phyloP scores from a whole-genome alignment of 2,888 invertebrate species.

The Steinernema hermaphroditum region DNA sequence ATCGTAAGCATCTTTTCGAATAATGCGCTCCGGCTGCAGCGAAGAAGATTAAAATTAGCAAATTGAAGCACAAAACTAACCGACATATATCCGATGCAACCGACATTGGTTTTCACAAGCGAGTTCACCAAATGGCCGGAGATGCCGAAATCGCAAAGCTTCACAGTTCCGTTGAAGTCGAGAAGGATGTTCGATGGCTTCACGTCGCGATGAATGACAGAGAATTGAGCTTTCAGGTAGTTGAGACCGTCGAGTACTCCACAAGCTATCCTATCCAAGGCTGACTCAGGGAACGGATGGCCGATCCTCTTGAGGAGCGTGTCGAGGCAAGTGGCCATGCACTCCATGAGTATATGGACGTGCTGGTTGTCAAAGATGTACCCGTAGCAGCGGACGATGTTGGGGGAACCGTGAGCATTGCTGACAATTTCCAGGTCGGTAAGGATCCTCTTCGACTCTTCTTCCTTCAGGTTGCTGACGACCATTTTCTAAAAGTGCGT shows the following conservation, averaged over 20 bases:
- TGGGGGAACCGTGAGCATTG: constrained; percentile 93
- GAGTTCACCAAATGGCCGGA: constrained; percentile 96
- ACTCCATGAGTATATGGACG: constrained; percentile 99
- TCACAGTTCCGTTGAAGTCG: constrained; percentile 81
- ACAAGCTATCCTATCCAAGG: constrained; percentile 93
- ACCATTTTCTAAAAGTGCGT: background rate
- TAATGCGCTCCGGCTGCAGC: constrained; percentile 85
- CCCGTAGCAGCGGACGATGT: constrained; percentile 93
- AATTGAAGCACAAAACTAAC: constrained; percentile 72
- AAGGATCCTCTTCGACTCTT: constrained; percentile 94
- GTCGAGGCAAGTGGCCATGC: constrained; percentile 98
- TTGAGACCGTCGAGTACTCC: constrained; percentile 95
- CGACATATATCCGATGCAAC: constrained; percentile 98
- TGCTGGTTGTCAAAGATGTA: constrained; percentile 79
- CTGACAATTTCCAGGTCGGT: constrained; percentile 98
- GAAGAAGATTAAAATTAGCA: constrained; percentile 73
- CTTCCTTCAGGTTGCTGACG: constrained; percentile 69
- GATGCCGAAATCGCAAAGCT: constrained; percentile 98
- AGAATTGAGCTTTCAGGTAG: constrained; percentile 89
- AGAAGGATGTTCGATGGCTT: constrained; percentile 92
- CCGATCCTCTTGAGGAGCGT: constrained; percentile 79
- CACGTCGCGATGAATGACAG: constrained; percentile 62
- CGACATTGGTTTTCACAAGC: constrained; percentile 83
- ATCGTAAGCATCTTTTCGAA: constrained; percentile 73
- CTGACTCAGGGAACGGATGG: constrained; percentile 89